A percentile compares a stretch with the other conserved stretches of the same genome.
Conservation (phyloP, 64 coral and sea anemone genomes). For the Anthopleura sola region DNA sequence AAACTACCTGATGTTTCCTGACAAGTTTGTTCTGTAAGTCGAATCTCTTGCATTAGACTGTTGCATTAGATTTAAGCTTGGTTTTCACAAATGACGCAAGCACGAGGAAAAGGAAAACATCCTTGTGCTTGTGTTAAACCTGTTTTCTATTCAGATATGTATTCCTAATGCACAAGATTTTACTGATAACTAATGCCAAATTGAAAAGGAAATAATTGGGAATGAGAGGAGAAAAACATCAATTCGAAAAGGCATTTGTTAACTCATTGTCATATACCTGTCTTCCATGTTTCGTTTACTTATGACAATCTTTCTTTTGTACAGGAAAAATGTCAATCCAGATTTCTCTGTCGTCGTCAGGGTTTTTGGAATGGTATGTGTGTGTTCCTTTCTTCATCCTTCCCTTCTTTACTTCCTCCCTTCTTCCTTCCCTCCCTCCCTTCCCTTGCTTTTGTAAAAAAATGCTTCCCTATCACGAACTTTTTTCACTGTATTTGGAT, state of each 20-base stretch:
- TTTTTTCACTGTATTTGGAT: too few relatives aligned
- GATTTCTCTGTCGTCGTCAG: slow-evolving; percentile 72
- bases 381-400: background rate
- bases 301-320: background rate
- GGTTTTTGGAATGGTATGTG: slow-evolving; percentile 82
- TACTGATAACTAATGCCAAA: too few relatives aligned
- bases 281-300: too few relatives aligned
- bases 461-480: background rate
- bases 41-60: background rate
- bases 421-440: background rate
- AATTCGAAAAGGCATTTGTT: too few relatives aligned
- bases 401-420: background rate
- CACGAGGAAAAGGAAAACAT: too few relatives aligned
- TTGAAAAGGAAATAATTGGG: too few relatives aligned
- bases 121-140: too few relatives aligned
- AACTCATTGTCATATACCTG: too few relatives aligned
- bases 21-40: slow-evolving; percentile 90
- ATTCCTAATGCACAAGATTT: too few relatives aligned
- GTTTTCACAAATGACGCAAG: background rate
- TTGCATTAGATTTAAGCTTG: background rate
- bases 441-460: background rate
- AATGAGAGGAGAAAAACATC: too few relatives aligned
- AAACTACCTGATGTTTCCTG: slow-evolving; percentile 67
- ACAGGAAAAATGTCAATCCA: slow-evolving; percentile 76
- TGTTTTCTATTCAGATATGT: too few relatives aligned